phyloP scores from a whole-genome alignment of 2,113 vertebrate species.

The Burhinus oedicnemus region DNA sequence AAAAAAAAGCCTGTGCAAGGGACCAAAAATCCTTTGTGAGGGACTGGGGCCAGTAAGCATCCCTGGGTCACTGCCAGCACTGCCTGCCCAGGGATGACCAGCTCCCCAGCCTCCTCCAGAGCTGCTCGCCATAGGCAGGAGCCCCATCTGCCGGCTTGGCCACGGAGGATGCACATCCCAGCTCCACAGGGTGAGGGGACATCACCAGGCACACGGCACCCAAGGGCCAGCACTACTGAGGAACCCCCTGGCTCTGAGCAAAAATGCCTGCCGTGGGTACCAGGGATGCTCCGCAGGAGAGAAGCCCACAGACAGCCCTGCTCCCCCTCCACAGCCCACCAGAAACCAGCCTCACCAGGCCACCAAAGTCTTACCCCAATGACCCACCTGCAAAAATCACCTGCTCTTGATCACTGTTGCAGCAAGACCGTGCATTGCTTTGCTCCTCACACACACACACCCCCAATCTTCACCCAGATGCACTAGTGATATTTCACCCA shows the following conservation, averaged over 20 bases:
- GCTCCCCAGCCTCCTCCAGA: neutral
- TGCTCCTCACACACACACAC: neutral
- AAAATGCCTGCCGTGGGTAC: fast-evolving
- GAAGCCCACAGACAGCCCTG: fast-evolving
- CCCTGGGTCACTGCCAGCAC: neutral
- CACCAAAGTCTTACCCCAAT: neutral
- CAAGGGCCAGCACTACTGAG: fast-evolving
- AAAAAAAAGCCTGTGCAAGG: neutral
- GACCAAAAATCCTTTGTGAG: neutral
- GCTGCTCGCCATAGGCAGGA: neutral
- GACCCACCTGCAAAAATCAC: neutral
- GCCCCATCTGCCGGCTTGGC: slow-evolving; percentile 51
- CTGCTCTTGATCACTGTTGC: neutral
- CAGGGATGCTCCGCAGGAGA: neutral
- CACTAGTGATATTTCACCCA: fast-evolving
- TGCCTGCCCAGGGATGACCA: neutral
- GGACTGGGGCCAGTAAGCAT: neutral
- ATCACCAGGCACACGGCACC: neutral
- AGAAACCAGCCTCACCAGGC: neutral
- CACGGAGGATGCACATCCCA: neutral
- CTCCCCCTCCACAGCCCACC: neutral
- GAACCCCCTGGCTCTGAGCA: fast-evolving
- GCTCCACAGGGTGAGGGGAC: neutral
- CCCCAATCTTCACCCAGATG: neutral
- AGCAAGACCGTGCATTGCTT: fast-evolving